Percentiles rank a stretch among this genome's conserved stretches.
These are phyloP conservation scores for Rotaria socialis DNA, from an alignment of 2,888 invertebrate genomes.

Conservation along the genomic window DNA sequence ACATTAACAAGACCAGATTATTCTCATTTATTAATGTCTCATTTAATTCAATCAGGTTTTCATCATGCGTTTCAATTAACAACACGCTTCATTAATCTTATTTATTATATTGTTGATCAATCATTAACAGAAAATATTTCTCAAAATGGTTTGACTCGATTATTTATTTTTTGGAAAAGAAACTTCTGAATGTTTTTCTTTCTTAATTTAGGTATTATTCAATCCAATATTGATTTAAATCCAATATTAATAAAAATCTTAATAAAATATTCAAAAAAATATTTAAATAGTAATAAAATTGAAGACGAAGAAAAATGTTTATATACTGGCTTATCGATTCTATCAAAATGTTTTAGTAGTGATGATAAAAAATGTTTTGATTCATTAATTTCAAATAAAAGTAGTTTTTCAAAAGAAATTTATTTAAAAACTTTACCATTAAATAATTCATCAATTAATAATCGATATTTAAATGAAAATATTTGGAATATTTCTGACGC, in stretches of 20 bases:
- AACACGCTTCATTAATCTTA: not conserved
- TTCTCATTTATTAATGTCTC: not conserved
- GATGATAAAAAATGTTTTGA: not conserved
- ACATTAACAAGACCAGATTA: not conserved
- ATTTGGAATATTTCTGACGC: constrained; percentile 25
- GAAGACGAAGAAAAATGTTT: not conserved
- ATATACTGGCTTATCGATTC: not conserved
- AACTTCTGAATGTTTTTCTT: no score
- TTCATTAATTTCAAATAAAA: not conserved
- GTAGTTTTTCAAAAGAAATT: not conserved
- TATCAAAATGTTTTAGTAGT: not conserved
- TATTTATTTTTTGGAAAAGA: not conserved
- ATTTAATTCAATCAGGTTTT: not conserved
- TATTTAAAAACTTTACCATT: not conserved
- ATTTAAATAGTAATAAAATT: not conserved
- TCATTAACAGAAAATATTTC: constrained; percentile 12
- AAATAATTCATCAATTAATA: not conserved
- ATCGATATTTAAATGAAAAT: not conserved
- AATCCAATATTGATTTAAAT: not conserved
- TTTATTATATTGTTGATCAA: not conserved
- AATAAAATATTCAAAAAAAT: not conserved
- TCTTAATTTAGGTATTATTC: not conserved
- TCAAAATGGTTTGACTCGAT: not conserved
- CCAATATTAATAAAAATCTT: not conserved
- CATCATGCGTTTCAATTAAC: not conserved